phyloP scores from a whole-genome alignment of 2,113 vertebrate genomes.

The Centrocercus urophasianus region DNA sequence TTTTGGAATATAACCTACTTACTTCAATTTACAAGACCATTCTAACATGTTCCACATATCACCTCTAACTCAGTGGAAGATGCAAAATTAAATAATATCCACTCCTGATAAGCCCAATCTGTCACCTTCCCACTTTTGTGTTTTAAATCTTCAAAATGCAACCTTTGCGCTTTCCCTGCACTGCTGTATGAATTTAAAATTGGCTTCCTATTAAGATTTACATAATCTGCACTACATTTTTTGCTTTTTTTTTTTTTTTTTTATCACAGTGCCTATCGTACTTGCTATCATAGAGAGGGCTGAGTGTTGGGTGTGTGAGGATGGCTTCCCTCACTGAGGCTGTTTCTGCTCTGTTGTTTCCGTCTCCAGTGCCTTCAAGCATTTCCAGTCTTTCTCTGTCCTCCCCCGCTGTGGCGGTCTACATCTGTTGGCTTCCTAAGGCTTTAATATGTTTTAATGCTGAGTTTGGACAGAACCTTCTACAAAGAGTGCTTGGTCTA shows the following conservation, averaged over 20 bases:
- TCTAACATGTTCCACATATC: neutral
- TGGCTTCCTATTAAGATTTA: neutral
- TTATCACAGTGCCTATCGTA: neutral
- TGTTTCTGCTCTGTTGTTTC: neutral
- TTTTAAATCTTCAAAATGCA: neutral
- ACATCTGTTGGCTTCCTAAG: neutral
- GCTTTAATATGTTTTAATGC: neutral
- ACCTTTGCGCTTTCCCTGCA: neutral
- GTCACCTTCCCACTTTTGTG: neutral
- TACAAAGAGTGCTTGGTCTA: neutral
- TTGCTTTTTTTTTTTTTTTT: neutral
- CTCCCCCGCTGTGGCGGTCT: neutral
- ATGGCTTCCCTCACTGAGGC: neutral
- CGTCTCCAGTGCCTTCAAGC: neutral
- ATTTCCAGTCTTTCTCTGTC: neutral
- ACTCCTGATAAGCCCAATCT: neutral
- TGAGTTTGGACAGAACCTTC: neutral
- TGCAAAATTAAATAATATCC: neutral
- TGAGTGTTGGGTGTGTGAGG: neutral
- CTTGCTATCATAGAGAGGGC: neutral
- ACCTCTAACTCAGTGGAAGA: neutral
- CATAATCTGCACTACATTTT: neutral
- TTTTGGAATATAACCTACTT: neutral
- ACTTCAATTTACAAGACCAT: neutral
- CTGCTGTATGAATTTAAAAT: neutral